A percentile compares a stretch with the other conserved stretches of the same genome.
Conservation (phyloP, 2,888 invertebrate species). For the Fragum sueziense region DNA sequence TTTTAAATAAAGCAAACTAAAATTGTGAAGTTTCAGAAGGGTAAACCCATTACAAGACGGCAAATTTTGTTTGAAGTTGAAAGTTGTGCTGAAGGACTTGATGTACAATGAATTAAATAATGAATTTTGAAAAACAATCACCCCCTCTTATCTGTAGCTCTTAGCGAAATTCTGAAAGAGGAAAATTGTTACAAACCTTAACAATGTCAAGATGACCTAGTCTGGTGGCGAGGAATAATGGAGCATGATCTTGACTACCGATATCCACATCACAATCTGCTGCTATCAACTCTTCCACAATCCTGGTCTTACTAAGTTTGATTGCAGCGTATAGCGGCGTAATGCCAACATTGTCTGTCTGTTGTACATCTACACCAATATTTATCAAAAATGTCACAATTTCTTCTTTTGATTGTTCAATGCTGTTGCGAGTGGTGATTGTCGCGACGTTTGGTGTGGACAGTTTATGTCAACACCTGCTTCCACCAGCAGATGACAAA, state of each 20-base stretch:
- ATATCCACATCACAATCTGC: slow-evolving; percentile 71
- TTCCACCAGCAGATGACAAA: slow-evolving; percentile 92
- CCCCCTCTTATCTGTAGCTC: too few relatives aligned
- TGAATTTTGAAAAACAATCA: too few relatives aligned
- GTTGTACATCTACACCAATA: slow-evolving; percentile 90
- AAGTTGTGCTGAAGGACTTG: background rate
- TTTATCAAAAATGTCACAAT: slow-evolving; percentile 93
- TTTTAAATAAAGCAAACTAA: too few relatives aligned
- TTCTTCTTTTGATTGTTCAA: slow-evolving; percentile 88
- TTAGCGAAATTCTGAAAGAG: too few relatives aligned
- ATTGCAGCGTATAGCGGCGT: slow-evolving; percentile 72
- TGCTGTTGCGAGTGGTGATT: slow-evolving; percentile 96
- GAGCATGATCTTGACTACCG: slow-evolving; percentile 75
- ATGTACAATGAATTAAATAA: too few relatives aligned
- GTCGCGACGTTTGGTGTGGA: slow-evolving; percentile 60
- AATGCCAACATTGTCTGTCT: slow-evolving; percentile 72
- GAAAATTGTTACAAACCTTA: slow-evolving; percentile 67
- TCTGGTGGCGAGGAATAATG: slow-evolving; percentile 71
- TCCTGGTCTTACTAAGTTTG: slow-evolving; percentile 54
- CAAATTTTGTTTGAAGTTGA: background rate
- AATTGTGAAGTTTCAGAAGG: too few relatives aligned
- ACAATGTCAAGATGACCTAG: slow-evolving; percentile 65
- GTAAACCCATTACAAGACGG: too few relatives aligned
- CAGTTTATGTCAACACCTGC: slow-evolving; percentile 94
- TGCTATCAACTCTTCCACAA: slow-evolving; percentile 63